Evolutionary conservation across 2,888 invertebrate genomes (phyloP).

Genomic region (Gastrophysa polygoni): DNA sequence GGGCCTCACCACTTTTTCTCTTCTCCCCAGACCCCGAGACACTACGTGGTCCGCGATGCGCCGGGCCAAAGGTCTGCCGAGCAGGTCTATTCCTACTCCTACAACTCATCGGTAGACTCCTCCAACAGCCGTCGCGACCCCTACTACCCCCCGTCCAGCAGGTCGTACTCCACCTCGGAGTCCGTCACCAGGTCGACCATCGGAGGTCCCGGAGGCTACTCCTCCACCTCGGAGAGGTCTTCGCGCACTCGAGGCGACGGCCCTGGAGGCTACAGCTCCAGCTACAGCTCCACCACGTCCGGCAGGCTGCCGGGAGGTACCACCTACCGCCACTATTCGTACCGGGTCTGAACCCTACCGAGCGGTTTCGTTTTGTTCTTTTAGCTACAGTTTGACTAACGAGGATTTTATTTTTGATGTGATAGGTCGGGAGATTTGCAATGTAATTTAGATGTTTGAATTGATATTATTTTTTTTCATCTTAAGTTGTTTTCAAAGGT

Average conservation of each 20-base stretch:
- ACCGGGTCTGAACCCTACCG: slow-evolving; percentile 72
- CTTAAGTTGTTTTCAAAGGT: not conserved
- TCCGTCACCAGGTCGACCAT: slow-evolving; percentile 68
- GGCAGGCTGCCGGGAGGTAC: slow-evolving; percentile 85
- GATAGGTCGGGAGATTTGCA: not conserved
- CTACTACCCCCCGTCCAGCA: slow-evolving; percentile 66
- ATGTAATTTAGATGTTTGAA: not conserved
- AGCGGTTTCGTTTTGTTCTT: slow-evolving; percentile 6
- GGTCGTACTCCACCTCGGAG: slow-evolving; percentile 73
- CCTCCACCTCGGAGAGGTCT: slow-evolving; percentile 74
- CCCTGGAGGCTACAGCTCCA: slow-evolving; percentile 78
- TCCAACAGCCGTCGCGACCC: slow-evolving; percentile 61
- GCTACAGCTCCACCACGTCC: slow-evolving; percentile 78
- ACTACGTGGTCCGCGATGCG: slow-evolving; percentile 84
- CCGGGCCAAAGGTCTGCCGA: slow-evolving; percentile 76
- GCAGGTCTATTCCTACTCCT: slow-evolving; percentile 86
- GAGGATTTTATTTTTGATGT: not conserved
- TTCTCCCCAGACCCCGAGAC: slow-evolving; percentile 84
- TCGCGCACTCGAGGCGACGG: slow-evolving; percentile 72
- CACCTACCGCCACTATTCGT: slow-evolving; percentile 83
- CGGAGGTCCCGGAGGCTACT: slow-evolving; percentile 73
- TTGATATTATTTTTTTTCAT: not conserved
- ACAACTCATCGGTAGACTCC: slow-evolving; percentile 66
- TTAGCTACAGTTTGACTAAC: not conserved
- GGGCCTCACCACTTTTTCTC: slow-evolving; percentile 5